phyloP scores from a whole-genome alignment of 2,888 invertebrate species.

The Dryobota labecula region DNA sequence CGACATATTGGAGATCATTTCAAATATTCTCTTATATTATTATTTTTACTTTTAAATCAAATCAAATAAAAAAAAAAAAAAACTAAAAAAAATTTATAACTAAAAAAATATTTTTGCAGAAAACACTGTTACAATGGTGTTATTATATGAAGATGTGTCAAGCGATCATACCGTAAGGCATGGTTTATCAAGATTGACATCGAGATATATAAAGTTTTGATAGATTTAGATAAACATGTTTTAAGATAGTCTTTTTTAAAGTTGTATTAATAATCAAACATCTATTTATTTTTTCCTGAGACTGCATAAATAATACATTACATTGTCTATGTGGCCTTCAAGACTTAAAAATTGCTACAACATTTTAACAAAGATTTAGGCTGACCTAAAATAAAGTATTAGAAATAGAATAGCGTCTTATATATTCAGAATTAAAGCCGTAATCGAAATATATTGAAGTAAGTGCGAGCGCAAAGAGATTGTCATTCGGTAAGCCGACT shows the following conservation, averaged over 20 bases:
- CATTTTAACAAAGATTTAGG: not conserved
- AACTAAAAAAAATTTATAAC: too few relatives aligned
- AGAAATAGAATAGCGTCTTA: slow-evolving; percentile 11
- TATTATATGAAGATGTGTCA: too few relatives aligned
- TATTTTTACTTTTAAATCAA: not conserved
- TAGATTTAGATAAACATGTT: too few relatives aligned
- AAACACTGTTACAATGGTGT: too few relatives aligned
- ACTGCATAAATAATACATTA: not conserved
- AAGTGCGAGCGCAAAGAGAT: slow-evolving; percentile 73
- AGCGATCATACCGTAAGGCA: too few relatives aligned
- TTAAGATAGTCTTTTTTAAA: too few relatives aligned
- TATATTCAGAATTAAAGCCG: slow-evolving; percentile 41
- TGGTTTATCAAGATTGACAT: too few relatives aligned
- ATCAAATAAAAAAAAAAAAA: too few relatives aligned
- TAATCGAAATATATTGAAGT: slow-evolving; percentile 73
- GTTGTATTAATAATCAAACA: too few relatives aligned
- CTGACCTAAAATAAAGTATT: not conserved
- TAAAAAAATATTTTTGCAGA: too few relatives aligned
- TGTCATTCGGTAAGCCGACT: slow-evolving; percentile 78
- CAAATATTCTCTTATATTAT: too few relatives aligned
- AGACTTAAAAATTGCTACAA: not conserved
- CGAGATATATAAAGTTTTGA: too few relatives aligned
- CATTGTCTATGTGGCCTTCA: not conserved
- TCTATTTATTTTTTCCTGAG: not conserved
- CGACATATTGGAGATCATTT: not conserved